Evolutionary conservation across 2,888 invertebrate species (phyloP).

Genomic region (Leptopilina drosophilae): DNA sequence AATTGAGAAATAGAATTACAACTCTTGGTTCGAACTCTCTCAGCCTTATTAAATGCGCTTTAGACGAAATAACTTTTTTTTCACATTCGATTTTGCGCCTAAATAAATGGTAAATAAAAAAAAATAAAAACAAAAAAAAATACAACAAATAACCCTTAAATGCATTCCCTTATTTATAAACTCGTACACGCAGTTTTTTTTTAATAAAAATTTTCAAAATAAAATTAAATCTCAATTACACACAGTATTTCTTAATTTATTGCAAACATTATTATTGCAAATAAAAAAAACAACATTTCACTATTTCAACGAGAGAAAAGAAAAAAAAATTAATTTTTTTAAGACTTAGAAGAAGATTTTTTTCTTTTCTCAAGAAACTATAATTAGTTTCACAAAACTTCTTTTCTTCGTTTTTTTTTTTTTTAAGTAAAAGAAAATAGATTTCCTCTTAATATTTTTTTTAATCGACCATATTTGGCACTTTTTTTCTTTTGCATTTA

Average conservation of each 20-base stretch:
- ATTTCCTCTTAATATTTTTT: background rate
- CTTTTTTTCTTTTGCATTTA: conserved; percentile 11
- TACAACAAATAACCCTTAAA: conserved; percentile 10
- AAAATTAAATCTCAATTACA: background rate
- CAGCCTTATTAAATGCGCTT: conserved; percentile 35
- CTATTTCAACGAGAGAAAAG: too few relatives aligned
- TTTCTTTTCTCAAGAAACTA: background rate
- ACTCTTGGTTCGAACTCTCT: conserved; percentile 2
- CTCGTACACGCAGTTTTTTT: too few relatives aligned
- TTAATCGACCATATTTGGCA: conserved; percentile 12
- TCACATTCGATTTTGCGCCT: background rate
- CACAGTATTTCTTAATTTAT: too few relatives aligned
- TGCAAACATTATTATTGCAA: too few relatives aligned
- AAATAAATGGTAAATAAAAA: background rate
- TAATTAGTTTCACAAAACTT: background rate
- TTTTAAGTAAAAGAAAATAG: background rate
- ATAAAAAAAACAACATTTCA: background rate
- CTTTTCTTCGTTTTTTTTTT: background rate
- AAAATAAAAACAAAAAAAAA: background rate
- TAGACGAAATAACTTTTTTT: background rate
- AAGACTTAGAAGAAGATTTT: background rate
- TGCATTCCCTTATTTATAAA: background rate
- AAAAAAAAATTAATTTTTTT: background rate
- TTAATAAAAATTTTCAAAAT: background rate
- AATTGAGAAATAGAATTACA: conserved; percentile 8